phyloP scores from a whole-genome alignment of 2,888 invertebrate genomes.

The Euproctis similis region DNA sequence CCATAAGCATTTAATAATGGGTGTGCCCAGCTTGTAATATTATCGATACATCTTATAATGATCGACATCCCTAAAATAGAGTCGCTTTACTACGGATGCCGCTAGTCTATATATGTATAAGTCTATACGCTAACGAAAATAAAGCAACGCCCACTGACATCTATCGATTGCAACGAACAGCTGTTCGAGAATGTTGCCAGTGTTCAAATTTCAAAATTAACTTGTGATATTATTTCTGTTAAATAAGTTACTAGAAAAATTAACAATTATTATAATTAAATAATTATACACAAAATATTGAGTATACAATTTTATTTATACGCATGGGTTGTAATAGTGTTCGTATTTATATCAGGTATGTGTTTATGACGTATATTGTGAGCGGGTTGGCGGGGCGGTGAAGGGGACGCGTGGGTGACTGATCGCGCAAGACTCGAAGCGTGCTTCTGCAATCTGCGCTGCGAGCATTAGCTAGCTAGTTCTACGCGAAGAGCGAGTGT shows the following conservation, averaged over 20 bases:
- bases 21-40: too few species aligned
- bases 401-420: slow-evolving; percentile 26
- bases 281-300: slow-evolving; percentile 1
- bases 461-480: slow-evolving; percentile 58
- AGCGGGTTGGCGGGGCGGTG: slow-evolving; percentile 32
- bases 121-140: slow-evolving; percentile 65
- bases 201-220: background rate
- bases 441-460: too few species aligned
- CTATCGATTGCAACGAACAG: slow-evolving; percentile 68
- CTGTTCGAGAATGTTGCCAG: slow-evolving; percentile 54
- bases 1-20: too few species aligned
- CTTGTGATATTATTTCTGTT: too few species aligned
- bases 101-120: slow-evolving; percentile 60
- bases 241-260: background rate
- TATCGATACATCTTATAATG: too few species aligned
- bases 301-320: slow-evolving; percentile 12
- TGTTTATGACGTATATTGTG: slow-evolving; percentile 14
- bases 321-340: slow-evolving; percentile 18
- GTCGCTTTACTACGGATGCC: slow-evolving; percentile 68
- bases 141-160: slow-evolving; percentile 73
- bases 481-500: slow-evolving; percentile 64
- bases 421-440: slow-evolving; percentile 43
- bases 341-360: slow-evolving; percentile 22
- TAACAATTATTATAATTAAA: background rate
- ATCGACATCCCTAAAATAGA: slow-evolving; percentile 27